Base-by-base conservation (phyloP, 2,888 invertebrate species). In the Lasioglossum calceatum region DNA sequence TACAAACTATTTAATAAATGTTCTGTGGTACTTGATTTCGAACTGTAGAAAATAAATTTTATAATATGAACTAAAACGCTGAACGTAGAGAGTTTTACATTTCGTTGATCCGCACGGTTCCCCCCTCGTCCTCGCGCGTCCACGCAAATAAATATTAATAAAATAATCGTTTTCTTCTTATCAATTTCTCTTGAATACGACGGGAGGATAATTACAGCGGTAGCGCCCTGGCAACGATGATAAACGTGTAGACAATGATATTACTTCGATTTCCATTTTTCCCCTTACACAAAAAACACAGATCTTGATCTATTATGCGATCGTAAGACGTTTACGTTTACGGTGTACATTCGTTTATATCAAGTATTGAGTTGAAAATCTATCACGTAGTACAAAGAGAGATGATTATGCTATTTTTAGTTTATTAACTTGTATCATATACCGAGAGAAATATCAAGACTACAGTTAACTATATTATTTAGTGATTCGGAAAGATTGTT, bases 351-450 rank as follows among this genome's bases (percentile, higher is more conserved):
- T 71, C 71, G 92, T 91, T 93, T 93, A 75, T 75, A 92, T 93
- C 92, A 92, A 92, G 92, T 93, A 93, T 71, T 92, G 93, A 94
- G 91, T 91, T 93, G 92, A 93, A 93, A 93, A 93, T 92, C 93
- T 94, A 94, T 94, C 94, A 93, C 93, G 91, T 93, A 94, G 92
- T 94, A 94, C 93, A 94, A 93, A 93, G 93, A 94, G 93, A 92
- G 93, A 93, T 92, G 93, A 93, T 94, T 94, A 94, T 93, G 92
- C 92, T 93, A 93, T 92, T 93, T 93, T 93, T 93, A 92, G 92
- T 92, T 93, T 92, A 91, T 93, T 93, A 92, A 91, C 89, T 93
- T 92, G 93, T 92, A 91, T 92, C 91, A 91, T 92, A 92, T 93
- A 92, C 92, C 93, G 92, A 93, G 92, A 93, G 92, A 93, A 93